phyloP scores from a whole-genome alignment of 2,113 vertebrate species.

The Boleophthalmus pectinirostris region DNA sequence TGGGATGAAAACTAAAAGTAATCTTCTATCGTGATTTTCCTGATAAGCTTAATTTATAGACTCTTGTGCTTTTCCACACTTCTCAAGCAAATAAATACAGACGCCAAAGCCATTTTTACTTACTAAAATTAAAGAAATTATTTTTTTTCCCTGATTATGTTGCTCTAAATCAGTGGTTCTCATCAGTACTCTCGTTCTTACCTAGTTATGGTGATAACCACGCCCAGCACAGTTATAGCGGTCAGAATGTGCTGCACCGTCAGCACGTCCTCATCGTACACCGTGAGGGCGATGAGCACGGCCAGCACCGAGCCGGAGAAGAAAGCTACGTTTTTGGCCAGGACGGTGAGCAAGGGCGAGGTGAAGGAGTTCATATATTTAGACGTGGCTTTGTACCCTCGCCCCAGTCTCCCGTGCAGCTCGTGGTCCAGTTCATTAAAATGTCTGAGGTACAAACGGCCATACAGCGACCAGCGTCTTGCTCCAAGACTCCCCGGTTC shows the following conservation, averaged over 20 bases:
- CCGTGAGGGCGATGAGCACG: constrained; percentile 94
- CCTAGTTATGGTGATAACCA: constrained; percentile 93
- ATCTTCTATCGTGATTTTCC: no score
- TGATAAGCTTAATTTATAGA: no score
- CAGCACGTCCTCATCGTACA: constrained; percentile 95
- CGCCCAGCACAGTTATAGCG: constrained; percentile 92
- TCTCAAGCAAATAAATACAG: no score
- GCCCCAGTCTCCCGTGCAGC: constrained; percentile 90
- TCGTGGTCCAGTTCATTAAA: constrained; percentile 97
- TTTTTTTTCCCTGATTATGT: no score
- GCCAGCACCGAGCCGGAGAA: constrained; percentile 97
- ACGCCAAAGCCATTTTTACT: no score
- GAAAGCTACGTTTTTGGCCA: constrained; percentile 96
- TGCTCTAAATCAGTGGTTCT: no score
- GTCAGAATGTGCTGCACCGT: constrained; percentile 96
- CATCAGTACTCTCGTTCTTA: constrained; percentile 59
- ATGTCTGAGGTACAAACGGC: constrained; percentile 93
- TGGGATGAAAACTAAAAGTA: neutral
- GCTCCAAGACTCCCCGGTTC: constrained; percentile 95
- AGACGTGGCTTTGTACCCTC: constrained; percentile 95
- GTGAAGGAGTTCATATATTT: constrained; percentile 99
- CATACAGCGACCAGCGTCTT: constrained; percentile 95
- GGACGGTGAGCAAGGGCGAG: constrained; percentile 89
- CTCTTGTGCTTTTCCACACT: no score
- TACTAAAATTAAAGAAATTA: no score